Evolutionary conservation across 2,113 vertebrate genomes (phyloP).

Genomic region (Chionomys nivalis): DNA sequence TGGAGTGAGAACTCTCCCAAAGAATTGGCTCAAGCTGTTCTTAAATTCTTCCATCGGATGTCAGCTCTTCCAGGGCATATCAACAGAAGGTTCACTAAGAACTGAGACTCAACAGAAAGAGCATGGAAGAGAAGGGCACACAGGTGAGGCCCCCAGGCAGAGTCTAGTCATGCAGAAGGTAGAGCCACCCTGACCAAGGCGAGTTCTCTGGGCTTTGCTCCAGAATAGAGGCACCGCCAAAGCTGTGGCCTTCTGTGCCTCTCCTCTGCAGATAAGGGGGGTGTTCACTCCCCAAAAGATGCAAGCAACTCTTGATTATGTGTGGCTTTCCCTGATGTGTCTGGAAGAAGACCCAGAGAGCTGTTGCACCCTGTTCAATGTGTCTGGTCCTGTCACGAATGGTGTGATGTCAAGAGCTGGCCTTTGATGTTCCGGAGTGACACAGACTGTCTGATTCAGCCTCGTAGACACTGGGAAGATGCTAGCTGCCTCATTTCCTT

Average conservation of each 20-base stretch:
- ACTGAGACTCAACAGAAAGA: not conserved
- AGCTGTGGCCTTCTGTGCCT: not conserved
- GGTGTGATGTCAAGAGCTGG: not conserved
- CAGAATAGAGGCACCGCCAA: not conserved
- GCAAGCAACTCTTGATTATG: not conserved
- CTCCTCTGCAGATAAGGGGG: not conserved
- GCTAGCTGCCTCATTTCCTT: not conserved
- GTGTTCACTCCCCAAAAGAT: not conserved
- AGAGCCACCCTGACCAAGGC: not conserved
- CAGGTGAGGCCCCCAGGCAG: not conserved
- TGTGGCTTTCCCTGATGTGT: not conserved
- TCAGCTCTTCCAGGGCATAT: not conserved
- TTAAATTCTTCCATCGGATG: not conserved
- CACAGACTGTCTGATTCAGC: not conserved
- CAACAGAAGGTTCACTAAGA: not conserved
- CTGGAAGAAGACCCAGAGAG: not conserved
- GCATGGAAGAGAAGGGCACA: not conserved
- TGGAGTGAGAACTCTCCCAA: not conserved
- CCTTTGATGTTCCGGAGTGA: not conserved
- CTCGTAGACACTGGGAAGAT: not conserved
- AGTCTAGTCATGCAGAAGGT: not conserved
- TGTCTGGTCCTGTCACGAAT: not conserved
- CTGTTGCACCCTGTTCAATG: not conserved
- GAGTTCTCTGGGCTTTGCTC: not conserved
- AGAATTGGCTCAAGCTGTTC: not conserved